These are phyloP conservation scores for Lota lota DNA, from an alignment of 2,113 vertebrate species.

Conservation along the genomic window DNA sequence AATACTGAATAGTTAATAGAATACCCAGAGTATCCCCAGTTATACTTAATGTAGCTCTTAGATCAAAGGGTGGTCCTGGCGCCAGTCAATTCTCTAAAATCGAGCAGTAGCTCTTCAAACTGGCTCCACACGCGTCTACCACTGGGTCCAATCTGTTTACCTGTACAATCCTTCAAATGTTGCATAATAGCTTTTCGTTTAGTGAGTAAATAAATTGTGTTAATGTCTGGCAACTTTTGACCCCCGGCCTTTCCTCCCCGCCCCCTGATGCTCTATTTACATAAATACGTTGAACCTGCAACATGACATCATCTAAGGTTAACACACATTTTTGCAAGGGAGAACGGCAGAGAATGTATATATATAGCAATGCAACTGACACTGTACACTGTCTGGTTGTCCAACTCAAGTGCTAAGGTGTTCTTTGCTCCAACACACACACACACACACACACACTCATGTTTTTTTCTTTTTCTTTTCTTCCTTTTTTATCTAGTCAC, in stretches of 20 bases:
- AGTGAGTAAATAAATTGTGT: conserved; percentile 88
- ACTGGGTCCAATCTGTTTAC: conserved; percentile 82
- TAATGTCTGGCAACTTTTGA: conserved; percentile 83
- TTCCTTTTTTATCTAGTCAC: conserved; percentile 76
- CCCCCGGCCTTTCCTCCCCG: conserved; percentile 75
- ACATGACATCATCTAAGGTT: conserved; percentile 99
- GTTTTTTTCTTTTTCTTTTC: conserved; percentile 60
- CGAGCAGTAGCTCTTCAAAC: conserved; percentile 40
- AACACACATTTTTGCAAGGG: conserved; percentile 99
- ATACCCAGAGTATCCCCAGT: conserved; percentile 84
- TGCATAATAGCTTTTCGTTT: conserved; percentile 97
- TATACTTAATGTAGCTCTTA: conserved; percentile 86
- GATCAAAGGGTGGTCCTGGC: conserved; percentile 81
- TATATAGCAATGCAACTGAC: conserved; percentile 89
- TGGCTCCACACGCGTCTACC: conserved; percentile 67
- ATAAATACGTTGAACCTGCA: conserved; percentile 99
- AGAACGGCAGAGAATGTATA: conserved; percentile 92
- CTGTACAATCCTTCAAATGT: conserved; percentile 96
- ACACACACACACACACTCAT: conserved; percentile 73
- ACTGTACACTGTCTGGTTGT: conserved; percentile 95
- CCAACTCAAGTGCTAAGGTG: conserved; percentile 93
- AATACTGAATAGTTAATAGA: conserved; percentile 97
- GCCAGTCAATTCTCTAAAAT: conserved; percentile 74
- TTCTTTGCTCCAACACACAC: conserved; percentile 77
- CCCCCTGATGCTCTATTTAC: conserved; percentile 86